Evolutionary conservation across 2,888 invertebrate species (phyloP).

Genomic region (Rhingia rostrata): DNA sequence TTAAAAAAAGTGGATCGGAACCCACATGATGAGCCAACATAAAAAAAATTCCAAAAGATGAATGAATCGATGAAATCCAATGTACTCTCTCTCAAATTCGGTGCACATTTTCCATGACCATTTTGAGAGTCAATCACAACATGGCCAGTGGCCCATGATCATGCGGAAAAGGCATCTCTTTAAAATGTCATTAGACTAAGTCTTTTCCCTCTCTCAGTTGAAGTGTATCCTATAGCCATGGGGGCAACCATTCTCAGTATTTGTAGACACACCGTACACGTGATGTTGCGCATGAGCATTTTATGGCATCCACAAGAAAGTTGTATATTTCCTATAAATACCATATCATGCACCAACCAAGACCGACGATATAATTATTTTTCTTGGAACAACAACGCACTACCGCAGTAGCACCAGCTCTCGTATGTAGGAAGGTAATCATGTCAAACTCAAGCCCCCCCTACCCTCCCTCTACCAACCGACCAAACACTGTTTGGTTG

Average conservation of each 20-base stretch:
- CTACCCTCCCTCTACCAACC: slow-evolving; percentile 9
- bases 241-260: slow-evolving; percentile 1
- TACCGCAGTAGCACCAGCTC: background rate
- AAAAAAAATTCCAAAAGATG: slow-evolving; percentile 23
- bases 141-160: slow-evolving; percentile 26
- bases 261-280: slow-evolving; percentile 43
- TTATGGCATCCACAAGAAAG: slow-evolving; percentile 60
- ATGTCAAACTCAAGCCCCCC: slow-evolving; percentile 67
- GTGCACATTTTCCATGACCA: slow-evolving; percentile 63
- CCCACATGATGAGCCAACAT: slow-evolving; percentile 31
- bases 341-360: background rate
- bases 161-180: slow-evolving; percentile 50
- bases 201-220: slow-evolving; percentile 24
- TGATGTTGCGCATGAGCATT: slow-evolving; percentile 54
- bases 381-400: slow-evolving; percentile 26
- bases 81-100: slow-evolving; percentile 24
- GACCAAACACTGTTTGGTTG: slow-evolving; percentile 51
- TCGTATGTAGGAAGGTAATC: slow-evolving; percentile 56
- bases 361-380: slow-evolving; percentile 61
- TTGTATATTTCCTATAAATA: slow-evolving; percentile 65
- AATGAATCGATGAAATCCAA: slow-evolving; percentile 5
- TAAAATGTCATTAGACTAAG: slow-evolving; percentile 57
- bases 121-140: slow-evolving; percentile 35
- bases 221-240: background rate
- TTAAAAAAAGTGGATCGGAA: slow-evolving; percentile 26